Base-by-base conservation (phyloP, 2,888 invertebrate genomes). In the Drosophila trichaetosa region DNA sequence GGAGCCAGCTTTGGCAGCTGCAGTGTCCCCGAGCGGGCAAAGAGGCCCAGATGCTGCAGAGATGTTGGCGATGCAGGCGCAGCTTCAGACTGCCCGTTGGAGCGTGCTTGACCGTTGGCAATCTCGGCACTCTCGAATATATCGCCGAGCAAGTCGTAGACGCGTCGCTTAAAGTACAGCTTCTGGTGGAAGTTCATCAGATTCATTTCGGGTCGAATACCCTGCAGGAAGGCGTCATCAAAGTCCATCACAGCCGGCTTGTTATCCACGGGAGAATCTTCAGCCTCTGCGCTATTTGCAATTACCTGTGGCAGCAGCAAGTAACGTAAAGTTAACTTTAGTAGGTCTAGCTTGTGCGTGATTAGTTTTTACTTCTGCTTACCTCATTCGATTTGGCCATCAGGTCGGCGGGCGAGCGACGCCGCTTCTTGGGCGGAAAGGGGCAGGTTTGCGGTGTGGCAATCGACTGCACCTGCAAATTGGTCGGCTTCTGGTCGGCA, bases 171-270 rank as follows among this genome's bases (percentile, higher is more conserved):
- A 59, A 92, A 92, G 16, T 82, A 73, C 0, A 92, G 84, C 49
- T 92, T 92, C 69, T 92, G 92, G 13, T 88, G 87, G 24, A 91
- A 89, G 61, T 91, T 88, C 93, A 92, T 92, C 13, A 80, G 83
- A 29, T 89, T 87, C 85, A 92, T 92, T 76, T 92, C 92, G 56
- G 92, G 92, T 11, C 91, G 80, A 5, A 92, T 65, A 8, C 91
- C 90, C 70, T 91, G 89, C 29, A 92, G 74, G 29, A 91, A 91
- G n/a, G 87, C 82, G 27, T 87, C 87, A 79, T 91, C 92, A 21
- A 83, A 91, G 34, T 91, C 89, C 16, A 83, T 59, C 11, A 11
- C 0, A 0, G 34, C 8, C 1, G 65, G 18, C 18, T 69, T 80
- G 13, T 0, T 48, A 13, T 65, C 65, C 8, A n/a, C 42, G 11